Evolutionary conservation across 1,140 invertebrate genomes (phyloP), one percentile per base, ranked within the genome.

Genomic region (Drosophila murphyi): DNA sequence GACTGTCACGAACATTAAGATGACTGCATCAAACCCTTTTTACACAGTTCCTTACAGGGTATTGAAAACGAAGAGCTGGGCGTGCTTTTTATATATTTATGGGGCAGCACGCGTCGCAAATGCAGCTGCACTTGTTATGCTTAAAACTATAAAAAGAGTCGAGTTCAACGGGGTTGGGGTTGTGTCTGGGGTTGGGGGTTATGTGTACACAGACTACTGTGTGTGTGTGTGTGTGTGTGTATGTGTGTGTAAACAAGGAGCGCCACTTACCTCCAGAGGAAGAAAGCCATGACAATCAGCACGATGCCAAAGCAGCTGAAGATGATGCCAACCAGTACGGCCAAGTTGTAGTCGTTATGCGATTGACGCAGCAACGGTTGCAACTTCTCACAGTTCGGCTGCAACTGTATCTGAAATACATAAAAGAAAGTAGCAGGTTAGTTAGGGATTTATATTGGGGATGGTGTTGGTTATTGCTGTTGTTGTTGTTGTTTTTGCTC

Each of bases 221-320:
- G 20, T 20, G 20, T 20, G 20, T 20, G 20, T 20, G 20, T 0
- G 20, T 20, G 20, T 20, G 20, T 20, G 20, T 12, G 12, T 12
- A 12, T 41, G 39, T 43, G 55, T 37, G 56, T 62, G 29, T 75
- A 32, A 48, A 64, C 50, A 32, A 34, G 65, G 78, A 86, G 52
- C 91, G 72, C 91, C 76, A 94, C 94, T 94, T 94, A 96, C 96
- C 96, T 96, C 96, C 96, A 97, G 32, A 97, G 92, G 63, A 97
- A 93, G 91, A 97, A 95, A 55, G 95, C 95, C 81, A 95, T 93
- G 54, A 96, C 94, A 62, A 95, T 94, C 59, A 97, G 93, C 80
- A 96, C 93, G 56, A 97, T 93, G 60, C 96, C 95, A 77, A 96
- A 95, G 70, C 94, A 94, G 76, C 95, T 95, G 93, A 96, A 96